Conservation (phyloP, 2,797 vertebrate genomes). For the Coranthus polyacanthus region DNA sequence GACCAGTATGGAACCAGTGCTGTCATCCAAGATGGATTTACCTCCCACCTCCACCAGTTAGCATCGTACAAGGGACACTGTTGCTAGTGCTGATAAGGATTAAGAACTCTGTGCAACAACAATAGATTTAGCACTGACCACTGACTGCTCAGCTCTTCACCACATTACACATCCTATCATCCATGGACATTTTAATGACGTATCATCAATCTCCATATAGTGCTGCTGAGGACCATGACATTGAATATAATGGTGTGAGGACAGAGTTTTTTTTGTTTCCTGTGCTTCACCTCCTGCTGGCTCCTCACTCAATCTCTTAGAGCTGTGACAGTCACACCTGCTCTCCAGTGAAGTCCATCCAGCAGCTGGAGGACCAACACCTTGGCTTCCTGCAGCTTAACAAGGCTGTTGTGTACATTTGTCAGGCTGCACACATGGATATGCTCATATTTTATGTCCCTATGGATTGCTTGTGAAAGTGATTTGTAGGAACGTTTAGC, state of each 20-base stretch:
- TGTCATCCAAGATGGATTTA: slow-evolving; percentile 72
- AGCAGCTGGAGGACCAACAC: slow-evolving; percentile 70
- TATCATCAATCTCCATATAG: slow-evolving; percentile 60
- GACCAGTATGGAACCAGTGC: slow-evolving; percentile 64
- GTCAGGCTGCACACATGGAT: slow-evolving; percentile 51
- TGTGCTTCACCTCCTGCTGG: slow-evolving; percentile 47
- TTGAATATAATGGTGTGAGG: slow-evolving; percentile 51
- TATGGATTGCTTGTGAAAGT: slow-evolving; percentile 22
- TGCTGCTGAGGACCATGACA: slow-evolving; percentile 47
- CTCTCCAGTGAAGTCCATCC: slow-evolving; percentile 49
- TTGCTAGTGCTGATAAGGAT: slow-evolving; percentile 69
- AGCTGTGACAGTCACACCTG: slow-evolving; percentile 76
- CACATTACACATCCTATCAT: slow-evolving; percentile 62
- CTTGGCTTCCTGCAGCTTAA: slow-evolving; percentile 70
- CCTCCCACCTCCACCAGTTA: slow-evolving; percentile 62
- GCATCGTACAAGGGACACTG: slow-evolving; percentile 52
- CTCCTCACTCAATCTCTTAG: slow-evolving; percentile 42
- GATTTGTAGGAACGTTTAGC: too few species aligned
- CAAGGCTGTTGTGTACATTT: slow-evolving; percentile 63
- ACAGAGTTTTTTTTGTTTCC: slow-evolving; percentile 40
- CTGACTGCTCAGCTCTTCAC: slow-evolving; percentile 51
- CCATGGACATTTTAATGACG: slow-evolving; percentile 62
- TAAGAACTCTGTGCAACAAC: slow-evolving; percentile 58
- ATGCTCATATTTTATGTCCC: slow-evolving; percentile 49
- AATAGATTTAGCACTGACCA: slow-evolving; percentile 54